These are phyloP conservation scores for Chinchilla lanigera DNA, from an alignment of 2,113 vertebrate genomes.

Conservation along the genomic window DNA sequence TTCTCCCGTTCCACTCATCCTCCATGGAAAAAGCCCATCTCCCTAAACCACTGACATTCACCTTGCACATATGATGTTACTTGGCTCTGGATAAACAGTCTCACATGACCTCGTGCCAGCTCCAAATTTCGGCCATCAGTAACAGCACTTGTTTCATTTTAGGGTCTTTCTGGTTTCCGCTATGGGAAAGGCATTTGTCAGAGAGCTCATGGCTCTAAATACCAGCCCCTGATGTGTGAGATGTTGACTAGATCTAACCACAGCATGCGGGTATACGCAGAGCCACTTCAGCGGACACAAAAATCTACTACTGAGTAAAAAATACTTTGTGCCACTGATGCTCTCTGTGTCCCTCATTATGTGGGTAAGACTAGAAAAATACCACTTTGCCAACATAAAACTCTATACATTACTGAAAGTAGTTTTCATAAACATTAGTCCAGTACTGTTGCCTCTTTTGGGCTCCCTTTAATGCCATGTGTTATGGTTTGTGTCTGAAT, in stretches of 20 bases:
- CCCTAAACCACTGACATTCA: not conserved
- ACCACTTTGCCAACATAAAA: not conserved
- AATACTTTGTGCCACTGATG: not conserved
- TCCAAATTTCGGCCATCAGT: not conserved
- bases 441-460: not conserved
- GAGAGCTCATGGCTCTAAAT: not conserved
- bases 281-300: not conserved
- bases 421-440: not conserved
- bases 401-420: not conserved
- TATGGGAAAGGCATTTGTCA: not conserved
- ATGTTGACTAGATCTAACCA: not conserved
- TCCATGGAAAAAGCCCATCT: not conserved
- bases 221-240: not conserved
- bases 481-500: too few species aligned
- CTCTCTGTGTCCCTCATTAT: not conserved
- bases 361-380: not conserved
- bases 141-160: not conserved
- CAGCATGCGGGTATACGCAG: not conserved
- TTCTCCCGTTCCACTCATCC: not conserved
- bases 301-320: not conserved
- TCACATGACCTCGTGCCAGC: not conserved
- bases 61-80: not conserved
- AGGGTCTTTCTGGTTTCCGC: not conserved
- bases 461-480: not conserved
- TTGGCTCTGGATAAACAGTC: not conserved